Evolutionary conservation across 2,797 vertebrate genomes (phyloP).

Genomic region (Sorex maritimensis): DNA sequence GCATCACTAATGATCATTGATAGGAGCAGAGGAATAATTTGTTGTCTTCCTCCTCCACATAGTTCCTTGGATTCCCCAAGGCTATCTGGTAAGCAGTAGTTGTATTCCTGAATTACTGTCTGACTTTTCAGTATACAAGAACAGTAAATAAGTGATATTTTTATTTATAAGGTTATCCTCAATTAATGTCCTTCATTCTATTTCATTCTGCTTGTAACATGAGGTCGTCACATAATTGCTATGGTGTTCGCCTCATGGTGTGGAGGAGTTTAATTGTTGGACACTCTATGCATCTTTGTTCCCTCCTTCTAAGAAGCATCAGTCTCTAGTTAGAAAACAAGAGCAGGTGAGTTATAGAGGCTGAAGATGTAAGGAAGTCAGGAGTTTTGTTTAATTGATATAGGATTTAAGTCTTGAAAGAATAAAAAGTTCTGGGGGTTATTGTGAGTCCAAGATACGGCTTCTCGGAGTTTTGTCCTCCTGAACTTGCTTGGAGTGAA

Average conservation of each 20-base stretch:
- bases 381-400: neutral
- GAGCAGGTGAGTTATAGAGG: neutral
- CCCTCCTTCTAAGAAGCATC: neutral
- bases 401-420: neutral
- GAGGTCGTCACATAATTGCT: neutral
- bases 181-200: neutral
- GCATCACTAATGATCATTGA: neutral
- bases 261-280: neutral
- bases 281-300: neutral
- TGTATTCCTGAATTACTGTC: neutral
- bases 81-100: neutral
- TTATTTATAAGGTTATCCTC: conserved; percentile 34
- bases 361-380: too few relatives aligned
- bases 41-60: neutral
- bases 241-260: neutral
- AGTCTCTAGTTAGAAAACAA: neutral
- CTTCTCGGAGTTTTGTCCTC: neutral
- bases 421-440: neutral
- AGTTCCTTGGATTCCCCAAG: neutral
- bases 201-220: conserved; percentile 30
- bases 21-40: conserved; percentile 10
- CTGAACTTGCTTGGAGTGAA: neutral
- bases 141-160: conserved; percentile 13
- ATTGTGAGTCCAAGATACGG: neutral
- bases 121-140: neutral